Evolutionary conservation across 1,140 invertebrate genomes (phyloP), one percentile per base, ranked within the genome.

Genomic region (Cecropterus lyciades): DNA sequence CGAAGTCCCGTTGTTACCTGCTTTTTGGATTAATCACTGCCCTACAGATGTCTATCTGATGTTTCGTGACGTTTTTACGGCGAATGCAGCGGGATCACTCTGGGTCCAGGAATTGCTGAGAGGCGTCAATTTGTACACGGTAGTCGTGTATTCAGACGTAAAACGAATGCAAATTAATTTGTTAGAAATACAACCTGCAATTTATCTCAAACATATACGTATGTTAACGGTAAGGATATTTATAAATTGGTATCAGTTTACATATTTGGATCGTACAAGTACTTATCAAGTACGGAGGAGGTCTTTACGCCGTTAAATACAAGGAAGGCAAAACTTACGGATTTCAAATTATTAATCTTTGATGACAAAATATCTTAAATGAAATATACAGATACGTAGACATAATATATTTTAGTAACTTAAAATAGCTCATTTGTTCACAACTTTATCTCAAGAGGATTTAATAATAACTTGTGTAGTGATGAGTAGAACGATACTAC

Each of bases 41-140:
- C 65, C 57, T 63, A 68, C 66, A 67, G 57, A 64, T 65, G 69
- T 57, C 70, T 63, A 79, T 79, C 75, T 77, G 77, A 80, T 80
- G 60, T 66, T 60, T 40, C n/a, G 9, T 53, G 57, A 40, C 52
- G 60, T 62, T 62, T 62, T 62, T n/a, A 62, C 16, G 20, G 13
- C 24, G 30, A 59, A 15, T 43, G 13, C 40, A 43, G 55, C 42
- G 40, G 24, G n/a, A 27, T 27, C 27, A 14, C 37, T 40, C 10
- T 10, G 30, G 16, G 10, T 53, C 51, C 51, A 4, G 10, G 51
- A 53, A 53, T n/a, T n/a, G 24, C 7, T n/a, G 15, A 6, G 51
- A 37, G 30, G 7, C 30, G 51, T 53, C 51, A 55, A 55, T 55
- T 40, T 55, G 15, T 55, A 40, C 52, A 17, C 30, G 52, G 52